Evolutionary conservation across 2,888 invertebrate species (phyloP), one percentile per base, ranked within the genome.

Genomic region (Nymphalis polychloros): DNA sequence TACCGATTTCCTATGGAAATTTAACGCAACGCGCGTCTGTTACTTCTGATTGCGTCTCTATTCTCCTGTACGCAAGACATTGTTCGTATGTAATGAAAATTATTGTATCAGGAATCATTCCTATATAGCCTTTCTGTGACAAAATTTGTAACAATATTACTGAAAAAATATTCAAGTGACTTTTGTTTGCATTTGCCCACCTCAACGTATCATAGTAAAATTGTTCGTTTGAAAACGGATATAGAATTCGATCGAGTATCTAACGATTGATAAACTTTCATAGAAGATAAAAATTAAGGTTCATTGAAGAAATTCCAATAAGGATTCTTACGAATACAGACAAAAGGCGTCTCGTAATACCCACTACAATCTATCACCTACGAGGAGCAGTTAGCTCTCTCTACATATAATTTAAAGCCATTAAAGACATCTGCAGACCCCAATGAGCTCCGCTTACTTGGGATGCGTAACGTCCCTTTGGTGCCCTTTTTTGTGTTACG

Each of bases 361-460:
- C 72, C 76, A 72, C 70, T 71, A 80, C 85, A 80, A 88, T 90
- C 86, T 89, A 89, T 90, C 89, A 89, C 90, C 84, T 84, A 83
- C 81, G 78, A 81, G 84, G 78, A 84, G 88, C 88, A 88, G 86
- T 89, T 89, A 90, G 87, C 85, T 88, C 90, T 88, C 87, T 90
- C 90, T 88, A 88, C 89, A 88, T 90, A 92, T 90, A 92, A 92
- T 92, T 92, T 92, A 90, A 92, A 90, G 88, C 90, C 91, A 92
- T 92, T 92, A 92, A 90, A 91, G 89, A 90, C 92, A 92, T 92
- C 92, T 92, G 92, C 89, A 90, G 91, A 84, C 86, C 88, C 84
- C 82, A 89, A 89, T 90, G 90, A 90, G 91, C 82, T 84, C 78
- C 84, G 84, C 88, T 89, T 90, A 89, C 90, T 90, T 88, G 87